Percentiles rank a stretch among this genome's conserved stretches.
Conservation (phyloP, 2,113 vertebrate species). For the Brachyhypopomus gauderio region DNA sequence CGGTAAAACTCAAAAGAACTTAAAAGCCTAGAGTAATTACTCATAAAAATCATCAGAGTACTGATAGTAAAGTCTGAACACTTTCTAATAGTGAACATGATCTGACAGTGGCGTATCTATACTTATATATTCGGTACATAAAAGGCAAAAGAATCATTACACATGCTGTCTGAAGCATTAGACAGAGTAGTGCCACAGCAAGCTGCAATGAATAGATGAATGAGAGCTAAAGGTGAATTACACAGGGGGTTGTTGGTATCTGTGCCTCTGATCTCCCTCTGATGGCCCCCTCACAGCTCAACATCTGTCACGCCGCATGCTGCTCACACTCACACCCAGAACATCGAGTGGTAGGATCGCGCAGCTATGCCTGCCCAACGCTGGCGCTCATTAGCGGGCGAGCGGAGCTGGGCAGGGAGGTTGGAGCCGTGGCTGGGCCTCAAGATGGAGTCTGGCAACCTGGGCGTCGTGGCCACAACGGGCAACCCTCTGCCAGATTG, state of each 20-base stretch:
- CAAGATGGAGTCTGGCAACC: conserved; percentile 48
- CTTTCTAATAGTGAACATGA: background rate
- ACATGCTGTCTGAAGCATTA: conserved; percentile 28
- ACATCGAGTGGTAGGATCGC: conserved; percentile 58
- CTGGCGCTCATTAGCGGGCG: conserved; percentile 64
- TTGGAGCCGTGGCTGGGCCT: conserved; percentile 44
- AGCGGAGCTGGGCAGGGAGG: conserved; percentile 42
- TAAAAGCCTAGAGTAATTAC: background rate
- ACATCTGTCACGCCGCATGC: conserved; percentile 63
- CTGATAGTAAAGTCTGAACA: background rate
- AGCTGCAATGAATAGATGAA: conserved; percentile 54
- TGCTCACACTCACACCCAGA: conserved; percentile 41
- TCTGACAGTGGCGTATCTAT: background rate
- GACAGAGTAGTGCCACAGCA: conserved; percentile 25
- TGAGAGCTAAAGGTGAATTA: conserved; percentile 53
- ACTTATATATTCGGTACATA: background rate
- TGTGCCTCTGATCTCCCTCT: conserved; percentile 57
- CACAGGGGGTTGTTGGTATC: conserved; percentile 57
- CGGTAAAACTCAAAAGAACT: background rate
- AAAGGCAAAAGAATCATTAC: background rate
- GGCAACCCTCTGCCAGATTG: conserved; percentile 63
- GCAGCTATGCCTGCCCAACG: conserved; percentile 53
- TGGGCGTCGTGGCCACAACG: conserved; percentile 48
- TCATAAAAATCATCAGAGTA: background rate
- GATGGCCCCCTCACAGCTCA: conserved; percentile 43